Percentiles rank a stretch among this genome's conserved stretches.
These are phyloP conservation scores for Protophormia terraenovae DNA, from an alignment of 2,888 invertebrate genomes.

Conservation along the genomic window DNA sequence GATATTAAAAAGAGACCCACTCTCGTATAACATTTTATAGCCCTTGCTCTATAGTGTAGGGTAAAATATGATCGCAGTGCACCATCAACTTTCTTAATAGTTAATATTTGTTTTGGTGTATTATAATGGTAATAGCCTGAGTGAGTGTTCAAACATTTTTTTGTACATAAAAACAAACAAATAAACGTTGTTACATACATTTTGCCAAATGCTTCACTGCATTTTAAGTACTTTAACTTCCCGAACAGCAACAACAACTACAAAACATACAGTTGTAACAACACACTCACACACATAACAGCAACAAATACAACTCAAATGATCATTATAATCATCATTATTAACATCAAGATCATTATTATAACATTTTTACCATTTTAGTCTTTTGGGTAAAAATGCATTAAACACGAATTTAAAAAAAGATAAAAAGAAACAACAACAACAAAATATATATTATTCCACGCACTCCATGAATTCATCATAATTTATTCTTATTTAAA, in stretches of 20 bases:
- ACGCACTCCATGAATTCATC: conserved; percentile 50
- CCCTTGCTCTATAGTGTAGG: too few relatives aligned
- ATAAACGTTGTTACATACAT: conserved; percentile 54
- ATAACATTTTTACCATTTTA: background rate
- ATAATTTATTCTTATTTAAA: conserved; percentile 22
- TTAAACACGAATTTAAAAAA: conserved; percentile 26
- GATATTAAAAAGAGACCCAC: too few relatives aligned
- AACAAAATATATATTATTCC: conserved; percentile 29
- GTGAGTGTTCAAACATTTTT: conserved; percentile 46
- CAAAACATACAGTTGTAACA: too few relatives aligned
- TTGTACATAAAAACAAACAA: too few relatives aligned
- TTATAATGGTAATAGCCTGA: conserved; percentile 34
- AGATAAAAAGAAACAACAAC: background rate
- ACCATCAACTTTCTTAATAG: too few relatives aligned
- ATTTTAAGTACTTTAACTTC: conserved; percentile 68
- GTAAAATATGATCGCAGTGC: too few relatives aligned
- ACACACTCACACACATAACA: background rate
- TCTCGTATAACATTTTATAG: too few relatives aligned
- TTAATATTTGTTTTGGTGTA: too few relatives aligned
- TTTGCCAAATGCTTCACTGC: conserved; percentile 66
- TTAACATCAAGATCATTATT: background rate
- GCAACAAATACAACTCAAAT: background rate
- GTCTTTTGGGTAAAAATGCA: conserved; percentile 48
- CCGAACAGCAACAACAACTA: conserved; percentile 49
- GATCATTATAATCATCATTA: conserved; percentile 23